A percentile compares a stretch with the other conserved stretches of the same genome.
Evolutionary conservation across 2,797 vertebrate species (phyloP).

Genomic region (Amblyraja radiata): DNA sequence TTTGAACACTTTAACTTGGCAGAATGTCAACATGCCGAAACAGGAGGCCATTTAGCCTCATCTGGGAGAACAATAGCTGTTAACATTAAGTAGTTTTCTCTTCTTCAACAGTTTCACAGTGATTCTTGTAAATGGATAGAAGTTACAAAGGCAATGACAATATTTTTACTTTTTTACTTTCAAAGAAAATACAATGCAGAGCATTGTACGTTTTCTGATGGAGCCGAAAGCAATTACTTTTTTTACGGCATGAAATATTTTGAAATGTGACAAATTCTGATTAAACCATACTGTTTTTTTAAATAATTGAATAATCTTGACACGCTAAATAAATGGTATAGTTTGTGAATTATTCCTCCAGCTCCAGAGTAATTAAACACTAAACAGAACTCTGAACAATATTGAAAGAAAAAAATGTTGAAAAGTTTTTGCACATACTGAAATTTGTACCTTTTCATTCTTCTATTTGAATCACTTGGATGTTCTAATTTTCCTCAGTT

Average conservation of each 20-base stretch:
- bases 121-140: not conserved
- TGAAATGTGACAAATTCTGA: not conserved
- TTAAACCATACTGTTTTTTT: not conserved
- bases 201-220: not conserved
- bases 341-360: not conserved
- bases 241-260: not conserved
- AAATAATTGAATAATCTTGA: not conserved
- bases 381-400: not conserved
- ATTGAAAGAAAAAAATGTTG: not conserved
- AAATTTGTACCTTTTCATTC: not conserved
- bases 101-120: not conserved
- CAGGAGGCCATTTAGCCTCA: no score
- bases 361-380: not conserved
- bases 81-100: not conserved
- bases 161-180: not conserved
- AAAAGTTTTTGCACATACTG: not conserved
- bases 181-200: not conserved
- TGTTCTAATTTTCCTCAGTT: not conserved
- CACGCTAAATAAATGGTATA: not conserved
- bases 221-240: not conserved
- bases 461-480: not conserved
- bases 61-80: not conserved
- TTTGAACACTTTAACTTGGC: not conserved
- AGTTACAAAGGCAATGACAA: not conserved
- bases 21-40: not conserved